Evolutionary conservation across 2,888 invertebrate genomes (phyloP).

Genomic region (Drosophila mimica): DNA sequence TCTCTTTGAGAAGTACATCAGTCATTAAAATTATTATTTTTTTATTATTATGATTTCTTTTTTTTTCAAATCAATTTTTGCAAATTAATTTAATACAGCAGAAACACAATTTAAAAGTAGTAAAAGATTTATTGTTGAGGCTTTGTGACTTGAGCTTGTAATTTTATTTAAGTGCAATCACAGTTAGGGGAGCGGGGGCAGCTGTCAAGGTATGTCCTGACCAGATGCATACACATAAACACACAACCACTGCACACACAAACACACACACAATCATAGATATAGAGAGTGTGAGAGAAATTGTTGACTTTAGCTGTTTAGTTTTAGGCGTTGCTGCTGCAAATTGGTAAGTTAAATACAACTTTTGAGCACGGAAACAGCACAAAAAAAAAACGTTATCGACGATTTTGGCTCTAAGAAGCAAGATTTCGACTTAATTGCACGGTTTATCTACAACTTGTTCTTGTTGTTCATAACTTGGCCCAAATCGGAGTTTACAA

Average conservation of each 20-base stretch:
- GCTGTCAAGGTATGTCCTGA: slow-evolving; percentile 44
- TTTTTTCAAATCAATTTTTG: background rate
- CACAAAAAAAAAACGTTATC: slow-evolving; percentile 19
- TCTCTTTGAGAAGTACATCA: background rate
- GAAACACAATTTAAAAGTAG: background rate
- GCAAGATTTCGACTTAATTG: slow-evolving; percentile 62
- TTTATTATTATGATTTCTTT: background rate
- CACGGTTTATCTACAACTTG: slow-evolving; percentile 22
- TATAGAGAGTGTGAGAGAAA: background rate
- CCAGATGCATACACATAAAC: slow-evolving; percentile 17
- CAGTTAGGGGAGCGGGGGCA: background rate
- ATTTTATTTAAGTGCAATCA: background rate
- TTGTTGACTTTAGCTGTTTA: slow-evolving; percentile 50
- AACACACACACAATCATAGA: background rate
- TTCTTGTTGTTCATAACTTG: slow-evolving; percentile 10
- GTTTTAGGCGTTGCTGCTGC: slow-evolving; percentile 48
- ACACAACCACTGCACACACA: slow-evolving; percentile 4
- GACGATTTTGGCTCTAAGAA: slow-evolving; percentile 50
- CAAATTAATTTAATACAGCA: background rate
- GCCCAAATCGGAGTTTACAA: slow-evolving; percentile 22
- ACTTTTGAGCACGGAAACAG: slow-evolving; percentile 42
- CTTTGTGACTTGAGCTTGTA: background rate
- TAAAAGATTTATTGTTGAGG: background rate
- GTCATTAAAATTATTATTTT: background rate
- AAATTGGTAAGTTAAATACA: slow-evolving; percentile 73